Evolutionary conservation across 2,113 vertebrate species (phyloP), one percentile per base, ranked within the genome.

Genomic region (Alexandromys fortis): DNA sequence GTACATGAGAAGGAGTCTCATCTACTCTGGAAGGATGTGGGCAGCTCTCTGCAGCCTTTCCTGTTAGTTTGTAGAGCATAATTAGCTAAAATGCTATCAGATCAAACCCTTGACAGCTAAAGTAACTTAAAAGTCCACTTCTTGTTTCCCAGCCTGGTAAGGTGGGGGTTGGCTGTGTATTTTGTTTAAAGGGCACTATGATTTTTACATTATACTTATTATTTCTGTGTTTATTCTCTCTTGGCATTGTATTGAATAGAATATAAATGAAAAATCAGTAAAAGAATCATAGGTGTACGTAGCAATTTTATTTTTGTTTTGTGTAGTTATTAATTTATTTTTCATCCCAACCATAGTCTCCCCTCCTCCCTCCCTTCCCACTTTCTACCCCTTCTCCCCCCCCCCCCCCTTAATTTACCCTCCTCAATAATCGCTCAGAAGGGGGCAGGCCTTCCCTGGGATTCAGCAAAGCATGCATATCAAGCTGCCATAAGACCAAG

Each of bases 1-100:
- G 86, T 92, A 82, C 72, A 82, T 89, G n/a, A 81, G 90, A 97
- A 65, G 52, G 58, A n/a, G 47, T 93, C 16, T 55, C 38, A 21
- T 38, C 33, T 67, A 21, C 19, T 21, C 68, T 78, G 95, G 89
- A 95, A 94, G 47, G 61, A 86, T 86, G 3, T 83, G 35, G 19
- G n/a, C 38, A 58, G 5, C 5, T 89, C 65, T 95, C 58, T 65
- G 65, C 21, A 73, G 21, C 55, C 75, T 92, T 96, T 89, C 88
- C 77, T 17, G 2, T 89, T 16, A 81, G 16, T 81, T 95, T 52
- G 67, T 92, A 77, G 30, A 86, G 42, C 14, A 38, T 30, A 45
- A 28, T 77, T 73, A 90, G 35, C 5, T 47, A 96, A 49, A 96
- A 86, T 93, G 49, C 63, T 30, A 35, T 78, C 38, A 92, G 73